Evolutionary conservation across 2,888 invertebrate genomes (phyloP).

Genomic region (Euzophera pinguis): DNA sequence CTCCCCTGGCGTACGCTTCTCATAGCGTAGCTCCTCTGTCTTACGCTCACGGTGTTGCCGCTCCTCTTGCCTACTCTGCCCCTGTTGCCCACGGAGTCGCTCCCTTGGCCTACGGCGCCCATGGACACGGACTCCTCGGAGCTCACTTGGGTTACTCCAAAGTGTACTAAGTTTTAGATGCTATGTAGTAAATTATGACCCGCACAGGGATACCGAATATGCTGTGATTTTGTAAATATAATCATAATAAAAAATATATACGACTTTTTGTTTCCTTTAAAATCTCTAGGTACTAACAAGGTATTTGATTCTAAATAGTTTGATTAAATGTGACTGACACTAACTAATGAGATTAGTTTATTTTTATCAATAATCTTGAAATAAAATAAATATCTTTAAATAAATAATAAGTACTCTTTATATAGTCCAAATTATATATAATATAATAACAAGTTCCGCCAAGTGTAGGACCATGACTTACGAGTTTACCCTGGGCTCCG

Average conservation of each 20-base stretch:
- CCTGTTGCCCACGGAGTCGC: constrained; percentile 31
- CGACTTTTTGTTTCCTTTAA: neutral
- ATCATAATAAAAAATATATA: neutral
- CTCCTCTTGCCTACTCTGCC: constrained; percentile 31
- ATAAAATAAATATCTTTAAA: too few species aligned
- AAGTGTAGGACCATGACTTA: too few species aligned
- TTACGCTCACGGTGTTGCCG: constrained; percentile 25
- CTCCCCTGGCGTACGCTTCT: constrained; percentile 32
- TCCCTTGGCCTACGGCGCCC: constrained; percentile 25
- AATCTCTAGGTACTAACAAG: neutral
- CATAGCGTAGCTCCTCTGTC: constrained; percentile 30
- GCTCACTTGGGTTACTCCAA: constrained; percentile 37
- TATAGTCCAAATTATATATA: too few species aligned
- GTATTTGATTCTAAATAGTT: too few species aligned
- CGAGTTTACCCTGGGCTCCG: too few species aligned
- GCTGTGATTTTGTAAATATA: constrained; percentile 19
- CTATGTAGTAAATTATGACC: constrained; percentile 33
- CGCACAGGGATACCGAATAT: constrained; percentile 25
- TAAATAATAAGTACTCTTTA: too few species aligned
- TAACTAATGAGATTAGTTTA: too few species aligned
- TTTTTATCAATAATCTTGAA: too few species aligned
- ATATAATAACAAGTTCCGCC: too few species aligned
- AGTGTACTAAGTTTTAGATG: constrained; percentile 29
- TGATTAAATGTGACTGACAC: too few species aligned
- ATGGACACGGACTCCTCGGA: constrained; percentile 18